These are phyloP conservation scores for Aspidoscelis tigris DNA, from an alignment of 2,113 vertebrate species.

Conservation along the genomic window DNA sequence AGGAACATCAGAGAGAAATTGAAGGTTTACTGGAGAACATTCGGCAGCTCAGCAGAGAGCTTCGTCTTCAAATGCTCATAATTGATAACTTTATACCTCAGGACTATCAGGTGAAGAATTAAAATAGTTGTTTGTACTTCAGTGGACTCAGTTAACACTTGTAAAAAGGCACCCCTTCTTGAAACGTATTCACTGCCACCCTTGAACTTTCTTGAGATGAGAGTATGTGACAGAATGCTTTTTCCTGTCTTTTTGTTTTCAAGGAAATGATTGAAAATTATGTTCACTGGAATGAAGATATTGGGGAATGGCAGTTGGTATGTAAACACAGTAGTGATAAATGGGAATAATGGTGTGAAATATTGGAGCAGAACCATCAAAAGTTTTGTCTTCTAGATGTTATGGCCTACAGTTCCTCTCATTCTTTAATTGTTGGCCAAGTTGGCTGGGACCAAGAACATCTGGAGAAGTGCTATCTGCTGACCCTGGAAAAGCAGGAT, in stretches of 20 bases:
- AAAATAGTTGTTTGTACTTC: neutral
- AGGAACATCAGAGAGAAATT: slow-evolving; percentile 96
- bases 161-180: neutral
- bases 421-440: too few relatives aligned
- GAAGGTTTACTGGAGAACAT: slow-evolving; percentile 96
- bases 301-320: slow-evolving; percentile 98
- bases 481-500: neutral
- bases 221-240: neutral
- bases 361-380: too few relatives aligned
- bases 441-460: too few relatives aligned
- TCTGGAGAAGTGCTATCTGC: neutral
- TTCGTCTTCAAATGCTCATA: slow-evolving; percentile 96
- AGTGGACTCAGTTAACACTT: neutral
- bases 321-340: slow-evolving; percentile 50
- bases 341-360: neutral
- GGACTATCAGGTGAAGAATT: slow-evolving; percentile 89
- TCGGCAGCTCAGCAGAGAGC: slow-evolving; percentile 93
- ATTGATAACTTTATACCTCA: slow-evolving; percentile 98
- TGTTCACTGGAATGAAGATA: slow-evolving; percentile 98
- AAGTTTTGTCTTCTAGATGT: too few relatives aligned
- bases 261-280: slow-evolving; percentile 99
- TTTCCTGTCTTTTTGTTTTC: slow-evolving; percentile 45
- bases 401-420: too few relatives aligned
- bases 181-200: neutral
- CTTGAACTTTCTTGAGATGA: neutral